Evolutionary conservation across 2,888 invertebrate genomes (phyloP), one percentile per base, ranked within the genome.

Genomic region (Myopa tessellatipennis): DNA sequence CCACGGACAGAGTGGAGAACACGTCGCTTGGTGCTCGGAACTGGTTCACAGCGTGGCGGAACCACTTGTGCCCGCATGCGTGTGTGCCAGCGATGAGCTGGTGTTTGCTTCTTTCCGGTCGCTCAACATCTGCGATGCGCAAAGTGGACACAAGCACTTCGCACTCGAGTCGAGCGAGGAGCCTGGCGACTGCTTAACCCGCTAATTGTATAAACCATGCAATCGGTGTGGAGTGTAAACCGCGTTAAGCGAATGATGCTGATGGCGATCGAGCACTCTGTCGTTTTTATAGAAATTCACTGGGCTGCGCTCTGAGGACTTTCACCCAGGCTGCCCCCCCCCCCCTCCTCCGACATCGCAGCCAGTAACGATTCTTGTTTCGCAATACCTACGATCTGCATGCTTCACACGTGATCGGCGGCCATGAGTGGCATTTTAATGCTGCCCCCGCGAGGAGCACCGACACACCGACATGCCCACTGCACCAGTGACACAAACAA

Each of bases 21-120:
- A 10, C 34, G 34, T 10, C 6, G n/a, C 45, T 74, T 55, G 12
- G 18, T 5, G 40, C 14, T 73, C 34, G 18, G 38, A 73, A 34
- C 34, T 36, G 34, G 40, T 18, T 36, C 45, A 50, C 34, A 63
- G 74, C 45, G 50, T 50, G n/a, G 45, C 26, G 50, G 14, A 14
- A 7, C 26, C 16, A 12, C 40, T 18, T n/a, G 18, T 45, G 65
- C 16, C 6, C 2, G 58, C 12, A 12, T 58, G 58, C 12, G 58
- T 58, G 40, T 60, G 36, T 72, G 58, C 38, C 18, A 7, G 69
- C 26, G 16, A 12, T 3, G 16, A 18, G 63, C 26, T 14, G 36
- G 34, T 26, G 26, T 52, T 69, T 69, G 69, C 36, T 50, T 55
- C 74, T 74, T 67, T 74, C 67, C 74, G 74, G 74, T 67, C 55